Base-by-base conservation (phyloP, 2,797 vertebrate genomes). In the Eulemur coronatus region DNA sequence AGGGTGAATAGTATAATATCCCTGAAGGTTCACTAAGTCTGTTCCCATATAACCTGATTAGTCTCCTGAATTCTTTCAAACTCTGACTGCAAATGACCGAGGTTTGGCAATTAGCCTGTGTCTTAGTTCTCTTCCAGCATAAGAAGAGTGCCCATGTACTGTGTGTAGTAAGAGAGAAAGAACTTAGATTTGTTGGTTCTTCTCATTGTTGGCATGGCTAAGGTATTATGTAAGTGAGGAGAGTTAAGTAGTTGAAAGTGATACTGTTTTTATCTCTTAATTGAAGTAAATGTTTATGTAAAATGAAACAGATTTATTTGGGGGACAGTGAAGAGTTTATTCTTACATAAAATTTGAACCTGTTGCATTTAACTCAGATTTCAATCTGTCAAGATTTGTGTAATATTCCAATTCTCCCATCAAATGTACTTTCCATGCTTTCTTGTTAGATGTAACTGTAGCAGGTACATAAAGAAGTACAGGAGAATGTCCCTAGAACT, bases 281-380 rank as follows among this genome's bases (percentile, higher is more conserved):
- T 59, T 73, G 50, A 91, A 55, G 63, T 96, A 63, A 93, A 84
- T 75, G 52, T 82, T 73, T 76, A 80, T 15, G 6, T 70, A 80
- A 80, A 17, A 82, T 69, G 35, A 92, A 89, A 87, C 10, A 92
- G 33, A 80, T 80, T 80, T 87, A 90, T 65, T 89, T 84, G 18
- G 22, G 33, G 22, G 46, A 11, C n/a, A 61, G 52, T 50, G 4
- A 81, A 61, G 57, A 78, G 12, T 82, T 81, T 76, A 70, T 86
- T 86, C 46, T 92, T 86, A 43, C 17, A 13, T 92, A 79, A 87
- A 92, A 88, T 75, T 90, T 95, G 43, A 84, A 65, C 57, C 52
- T 79, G n/a, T 84, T 81, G 76, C 50, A 79, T 76, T 92, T 84
- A 76, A 75, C 55, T 80, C 28, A 89, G 81, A 61, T 86, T 95